phyloP scores from a whole-genome alignment of 2,888 invertebrate genomes.

The Chrysotoxum bicinctum region DNA sequence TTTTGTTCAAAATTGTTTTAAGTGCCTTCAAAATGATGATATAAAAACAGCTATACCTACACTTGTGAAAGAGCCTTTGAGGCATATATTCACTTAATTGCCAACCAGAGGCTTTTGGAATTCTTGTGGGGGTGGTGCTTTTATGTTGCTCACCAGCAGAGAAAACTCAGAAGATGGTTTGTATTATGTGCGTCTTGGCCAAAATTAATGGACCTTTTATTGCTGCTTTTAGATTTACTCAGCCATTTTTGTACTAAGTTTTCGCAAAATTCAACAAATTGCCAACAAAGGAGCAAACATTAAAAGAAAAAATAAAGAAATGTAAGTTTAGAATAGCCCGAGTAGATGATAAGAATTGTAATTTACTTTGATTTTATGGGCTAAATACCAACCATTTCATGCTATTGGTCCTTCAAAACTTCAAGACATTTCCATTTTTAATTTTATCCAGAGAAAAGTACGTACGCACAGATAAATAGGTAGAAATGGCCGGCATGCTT shows the following conservation, averaged over 20 bases:
- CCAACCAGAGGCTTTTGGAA: constrained; percentile 10
- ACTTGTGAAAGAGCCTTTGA: constrained; percentile 40
- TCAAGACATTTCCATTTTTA: background rate
- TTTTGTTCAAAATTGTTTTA: constrained; percentile 53
- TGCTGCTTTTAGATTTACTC: background rate
- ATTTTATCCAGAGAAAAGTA: too few species aligned
- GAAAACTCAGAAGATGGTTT: background rate
- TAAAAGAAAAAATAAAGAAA: background rate
- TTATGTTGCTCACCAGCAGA: background rate
- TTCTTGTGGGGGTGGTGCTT: background rate
- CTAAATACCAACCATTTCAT: background rate
- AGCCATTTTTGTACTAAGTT: background rate
- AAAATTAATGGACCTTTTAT: constrained; percentile 10
- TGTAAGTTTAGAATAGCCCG: background rate
- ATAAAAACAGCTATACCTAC: constrained; percentile 51
- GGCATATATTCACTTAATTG: constrained; percentile 53
- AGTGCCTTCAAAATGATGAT: constrained; percentile 56
- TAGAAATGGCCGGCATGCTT: too few species aligned
- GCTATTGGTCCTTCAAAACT: background rate
- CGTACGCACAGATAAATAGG: too few species aligned
- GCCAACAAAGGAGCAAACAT: background rate
- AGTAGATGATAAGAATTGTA: background rate
- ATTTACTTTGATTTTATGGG: background rate
- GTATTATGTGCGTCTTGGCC: background rate
- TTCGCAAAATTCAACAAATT: constrained; percentile 6